Evolutionary conservation across 2,113 vertebrate species (phyloP).

Genomic region (Pygoscelis antarcticus): DNA sequence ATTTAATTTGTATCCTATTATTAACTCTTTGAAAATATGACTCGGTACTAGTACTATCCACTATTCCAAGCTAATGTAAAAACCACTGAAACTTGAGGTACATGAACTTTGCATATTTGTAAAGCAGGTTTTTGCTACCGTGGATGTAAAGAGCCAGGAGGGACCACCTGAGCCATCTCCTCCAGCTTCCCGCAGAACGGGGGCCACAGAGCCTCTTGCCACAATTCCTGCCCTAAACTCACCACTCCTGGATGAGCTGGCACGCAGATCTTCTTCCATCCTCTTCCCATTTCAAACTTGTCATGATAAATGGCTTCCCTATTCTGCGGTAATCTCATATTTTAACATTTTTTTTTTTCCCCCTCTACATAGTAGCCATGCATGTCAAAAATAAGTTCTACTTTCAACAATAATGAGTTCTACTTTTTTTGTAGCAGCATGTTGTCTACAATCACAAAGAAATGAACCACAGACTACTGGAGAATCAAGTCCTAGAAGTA

Average conservation of each 20-base stretch:
- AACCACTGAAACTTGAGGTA: rapidly evolving
- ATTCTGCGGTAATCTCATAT: rapidly evolving
- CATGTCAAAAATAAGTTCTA: background rate
- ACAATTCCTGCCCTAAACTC: rapidly evolving
- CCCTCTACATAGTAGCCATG: rapidly evolving
- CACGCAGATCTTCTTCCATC: too few relatives aligned
- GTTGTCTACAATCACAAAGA: background rate
- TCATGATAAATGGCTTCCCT: background rate
- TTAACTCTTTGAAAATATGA: background rate
- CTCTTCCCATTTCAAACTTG: background rate
- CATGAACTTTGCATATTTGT: rapidly evolving
- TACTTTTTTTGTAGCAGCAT: background rate
- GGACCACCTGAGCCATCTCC: background rate
- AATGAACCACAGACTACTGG: background rate
- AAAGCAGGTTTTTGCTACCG: background rate
- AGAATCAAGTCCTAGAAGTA: background rate
- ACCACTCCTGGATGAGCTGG: background rate
- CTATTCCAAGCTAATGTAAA: background rate
- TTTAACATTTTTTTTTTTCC: too few relatives aligned
- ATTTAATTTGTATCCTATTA: background rate
- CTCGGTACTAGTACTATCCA: background rate
- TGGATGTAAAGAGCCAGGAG: background rate
- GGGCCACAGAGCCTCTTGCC: background rate
- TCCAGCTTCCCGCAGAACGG: background rate
- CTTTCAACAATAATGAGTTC: background rate